Conservation (phyloP, 2,113 vertebrate genomes). For the Crotalus helleri region DNA sequence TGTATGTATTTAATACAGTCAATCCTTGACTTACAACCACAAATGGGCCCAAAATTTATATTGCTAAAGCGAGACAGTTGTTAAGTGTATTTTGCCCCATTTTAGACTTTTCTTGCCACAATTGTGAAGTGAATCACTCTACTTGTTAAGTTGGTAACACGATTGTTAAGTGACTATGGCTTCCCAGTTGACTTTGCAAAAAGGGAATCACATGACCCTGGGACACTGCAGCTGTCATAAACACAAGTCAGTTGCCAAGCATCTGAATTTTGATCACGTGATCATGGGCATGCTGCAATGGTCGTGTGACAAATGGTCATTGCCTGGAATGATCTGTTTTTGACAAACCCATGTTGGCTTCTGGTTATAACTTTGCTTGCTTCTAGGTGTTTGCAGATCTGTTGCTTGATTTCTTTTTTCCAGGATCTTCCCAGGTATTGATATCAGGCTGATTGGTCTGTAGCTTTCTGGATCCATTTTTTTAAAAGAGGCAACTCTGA, state of each 20-base stretch:
- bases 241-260: background rate
- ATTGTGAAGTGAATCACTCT: background rate
- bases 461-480: background rate
- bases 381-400: background rate
- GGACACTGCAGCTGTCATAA: background rate
- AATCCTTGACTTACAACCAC: background rate
- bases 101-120: background rate
- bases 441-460: background rate
- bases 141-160: background rate
- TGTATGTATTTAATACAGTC: background rate
- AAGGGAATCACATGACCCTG: background rate
- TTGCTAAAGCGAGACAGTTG: background rate
- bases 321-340: background rate
- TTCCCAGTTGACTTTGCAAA: background rate
- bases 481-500: background rate
- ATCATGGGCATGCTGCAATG: background rate
- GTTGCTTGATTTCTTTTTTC: background rate
- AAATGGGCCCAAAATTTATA: background rate
- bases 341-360: background rate
- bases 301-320: background rate
- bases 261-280: background rate
- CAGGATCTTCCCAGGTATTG: background rate
- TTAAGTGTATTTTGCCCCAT: background rate
- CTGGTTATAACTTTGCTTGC: background rate
- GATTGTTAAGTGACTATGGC: background rate